Conservation (phyloP, 2,113 vertebrate species). For the Rhombomys opimus region DNA sequence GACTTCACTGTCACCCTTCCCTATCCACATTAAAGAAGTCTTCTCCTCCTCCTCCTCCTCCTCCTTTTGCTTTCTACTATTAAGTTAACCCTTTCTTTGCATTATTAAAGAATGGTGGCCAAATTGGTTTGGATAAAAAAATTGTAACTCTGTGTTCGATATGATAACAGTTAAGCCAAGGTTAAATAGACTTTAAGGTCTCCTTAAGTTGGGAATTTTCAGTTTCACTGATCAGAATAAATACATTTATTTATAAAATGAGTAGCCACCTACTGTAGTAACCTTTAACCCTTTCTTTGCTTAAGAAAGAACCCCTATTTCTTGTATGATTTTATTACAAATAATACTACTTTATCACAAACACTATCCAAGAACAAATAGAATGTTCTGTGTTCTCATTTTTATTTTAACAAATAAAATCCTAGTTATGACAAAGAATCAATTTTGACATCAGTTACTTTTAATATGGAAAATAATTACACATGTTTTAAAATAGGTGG, state of each 20-base stretch:
- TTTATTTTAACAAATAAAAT: constrained; percentile 27
- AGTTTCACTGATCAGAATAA: constrained; percentile 46
- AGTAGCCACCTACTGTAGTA: not conserved
- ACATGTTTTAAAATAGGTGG: not conserved
- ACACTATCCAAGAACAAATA: constrained; percentile 11
- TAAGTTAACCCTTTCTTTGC: not conserved
- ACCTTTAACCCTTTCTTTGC: not conserved
- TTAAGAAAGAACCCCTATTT: constrained; percentile 5
- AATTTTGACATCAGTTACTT: constrained; percentile 52
- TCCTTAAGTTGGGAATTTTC: constrained; percentile 39
- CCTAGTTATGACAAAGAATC: constrained; percentile 2
- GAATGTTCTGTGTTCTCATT: not conserved
- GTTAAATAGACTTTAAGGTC: constrained; percentile 49
- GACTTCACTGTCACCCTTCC: not conserved
- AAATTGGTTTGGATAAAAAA: not conserved
- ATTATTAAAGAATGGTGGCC: not conserved
- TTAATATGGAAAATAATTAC: constrained; percentile 51
- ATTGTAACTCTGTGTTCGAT: not conserved
- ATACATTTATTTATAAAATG: constrained; percentile 11
- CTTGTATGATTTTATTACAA: constrained; percentile 43
- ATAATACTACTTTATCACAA: not conserved
- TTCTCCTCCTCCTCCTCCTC: not conserved
- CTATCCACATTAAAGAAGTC: not conserved
- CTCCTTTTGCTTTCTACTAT: not conserved
- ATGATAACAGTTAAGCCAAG: not conserved